Evolutionary conservation across 1,140 invertebrate genomes (phyloP), one percentile per base, ranked within the genome.

Genomic region (Amyelois transitella): DNA sequence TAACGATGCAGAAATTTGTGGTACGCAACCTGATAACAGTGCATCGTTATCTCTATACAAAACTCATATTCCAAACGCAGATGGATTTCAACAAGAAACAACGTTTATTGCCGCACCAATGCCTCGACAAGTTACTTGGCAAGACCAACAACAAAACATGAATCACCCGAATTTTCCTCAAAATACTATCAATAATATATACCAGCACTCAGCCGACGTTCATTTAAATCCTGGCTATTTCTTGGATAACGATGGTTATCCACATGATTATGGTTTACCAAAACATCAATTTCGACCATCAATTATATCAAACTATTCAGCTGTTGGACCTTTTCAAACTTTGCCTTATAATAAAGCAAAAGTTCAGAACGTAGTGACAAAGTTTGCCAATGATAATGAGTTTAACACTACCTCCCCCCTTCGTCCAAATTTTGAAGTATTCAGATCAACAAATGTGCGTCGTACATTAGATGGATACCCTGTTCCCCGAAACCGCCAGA

Each of bases 391-490:
- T 69, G 85, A 88, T 55, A 88, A 69, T 14, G 85, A 88, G 63
- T 88, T 86, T 54, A 88, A 86, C 55, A 65, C 73, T n/a, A 63
- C 73, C 20, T 67, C 75, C 18, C 75, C 74, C 3, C 44, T 75
- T 22, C 85, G 83, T 56, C 62, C 73, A 19, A 84, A 81, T 72
- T 83, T 81, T 43, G 85, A 85, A 54, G 62, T 74, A 48, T 84
- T 81, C 80, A 89, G 78, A 55, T 81, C 89, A 54, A 87, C 91
- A 32, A 93, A 94, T 66, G 91, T 94, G 12, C 90, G 94, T 57
- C 94, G 95, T 72, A 95, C 94, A 1, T 91, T 92, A 20, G 94
- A 95, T 64, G 94, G 94, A 0, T 95, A 95, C 79, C 94, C 94
- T 0, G 91, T 86, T 18, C 77, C 85, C 18, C 79, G 86, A 52